Evolutionary conservation across 1,140 invertebrate species (phyloP), one percentile per base, ranked within the genome.

Genomic region (Anagrus nilaparvatae): DNA sequence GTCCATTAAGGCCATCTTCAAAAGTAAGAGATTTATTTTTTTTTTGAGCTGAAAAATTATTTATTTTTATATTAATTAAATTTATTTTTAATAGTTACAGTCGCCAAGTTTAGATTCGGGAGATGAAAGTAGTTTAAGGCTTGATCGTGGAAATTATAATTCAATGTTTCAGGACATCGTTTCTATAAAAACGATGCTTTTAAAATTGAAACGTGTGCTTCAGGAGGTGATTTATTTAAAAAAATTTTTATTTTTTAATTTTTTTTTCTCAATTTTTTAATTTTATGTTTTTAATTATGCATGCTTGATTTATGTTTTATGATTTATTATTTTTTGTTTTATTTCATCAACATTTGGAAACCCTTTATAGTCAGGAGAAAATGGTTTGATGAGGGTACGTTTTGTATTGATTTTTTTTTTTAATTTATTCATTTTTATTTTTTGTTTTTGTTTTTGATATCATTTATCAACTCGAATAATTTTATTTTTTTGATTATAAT

Each of bases 81-180:
- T 20, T 12, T 6, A 21, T 6, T 14, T 37, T 49, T n/a, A 40
- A 43, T n/a, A 72, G 70, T 55, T 58, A 33, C 62, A 60, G 46
- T 65, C 65, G 4, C 60, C 63, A 28, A 61, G 53, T 42, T 43
- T 65, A 34, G 69, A 73, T 53, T 73, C 75, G 12, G 72, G 75
- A 39, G 76, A 78, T 34, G 70, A 72, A 42, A 61, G 59, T 6
- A 67, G 62, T 40, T 56, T 77, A 5, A 67, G 67, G 38, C 49
- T 81, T 25, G 78, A 81, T 49, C 62, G 71, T 39, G 73, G 72
- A 10, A 77, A 76, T 20, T 81, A 81, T 43, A 76, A 79, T 39
- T 71, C 76, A 34, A 75, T 84, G 61, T 75, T 76, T 51, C 81
- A 85, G 62, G 84, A 87, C 57, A 76, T 86, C 44, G 80, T 82